phyloP scores from a whole-genome alignment of 1,140 invertebrate species.

The Zaprionus taronus region DNA sequence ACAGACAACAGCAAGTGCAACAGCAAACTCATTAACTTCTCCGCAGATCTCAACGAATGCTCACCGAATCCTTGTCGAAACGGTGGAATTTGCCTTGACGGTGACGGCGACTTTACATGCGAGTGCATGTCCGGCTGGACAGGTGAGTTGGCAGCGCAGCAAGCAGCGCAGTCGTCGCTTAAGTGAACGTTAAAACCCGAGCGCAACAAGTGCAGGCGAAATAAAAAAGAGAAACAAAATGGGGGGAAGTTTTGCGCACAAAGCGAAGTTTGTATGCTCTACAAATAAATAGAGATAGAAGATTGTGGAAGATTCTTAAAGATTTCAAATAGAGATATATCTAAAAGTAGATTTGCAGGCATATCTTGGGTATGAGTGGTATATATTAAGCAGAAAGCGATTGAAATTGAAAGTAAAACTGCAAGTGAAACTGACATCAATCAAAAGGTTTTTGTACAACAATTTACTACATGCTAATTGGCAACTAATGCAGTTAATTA shows the following conservation, averaged over 20 bases:
- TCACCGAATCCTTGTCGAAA: slow-evolving; percentile 90
- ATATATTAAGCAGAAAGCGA: too few relatives aligned
- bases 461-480: too few relatives aligned
- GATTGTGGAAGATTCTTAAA: background rate
- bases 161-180: slow-evolving; percentile 46
- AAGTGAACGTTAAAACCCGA: slow-evolving; percentile 69
- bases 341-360: background rate
- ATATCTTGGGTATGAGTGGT: too few relatives aligned
- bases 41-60: slow-evolving; percentile 93
- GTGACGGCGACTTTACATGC: slow-evolving; percentile 90
- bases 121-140: slow-evolving; percentile 92
- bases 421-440: too few relatives aligned
- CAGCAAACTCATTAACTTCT: slow-evolving; percentile 81
- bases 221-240: background rate
- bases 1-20: slow-evolving; percentile 22
- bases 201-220: slow-evolving; percentile 64
- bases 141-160: slow-evolving; percentile 85
- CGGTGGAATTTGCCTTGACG: slow-evolving; percentile 91
- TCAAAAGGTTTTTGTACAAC: too few relatives aligned
- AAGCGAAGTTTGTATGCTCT: slow-evolving; percentile 16
- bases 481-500: too few relatives aligned
- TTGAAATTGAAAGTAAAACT: too few relatives aligned
- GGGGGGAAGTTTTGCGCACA: too few relatives aligned
- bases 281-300: background rate
- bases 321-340: background rate